phyloP scores from a whole-genome alignment of 2,888 invertebrate genomes.

The Cheilosia soror region DNA sequence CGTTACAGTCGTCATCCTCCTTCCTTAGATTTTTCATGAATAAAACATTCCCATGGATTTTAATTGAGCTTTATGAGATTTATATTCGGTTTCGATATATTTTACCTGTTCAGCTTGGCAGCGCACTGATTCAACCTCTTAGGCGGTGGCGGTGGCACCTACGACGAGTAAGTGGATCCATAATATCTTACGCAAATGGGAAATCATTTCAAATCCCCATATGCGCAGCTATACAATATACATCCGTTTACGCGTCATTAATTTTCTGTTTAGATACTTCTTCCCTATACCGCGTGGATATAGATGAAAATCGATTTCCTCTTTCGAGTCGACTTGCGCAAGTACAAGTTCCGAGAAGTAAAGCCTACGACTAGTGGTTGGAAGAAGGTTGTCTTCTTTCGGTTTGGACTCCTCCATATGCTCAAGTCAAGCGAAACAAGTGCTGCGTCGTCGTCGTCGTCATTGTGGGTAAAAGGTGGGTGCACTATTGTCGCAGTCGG shows the following conservation, averaged over 20 bases:
- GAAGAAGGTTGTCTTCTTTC: conserved; percentile 49
- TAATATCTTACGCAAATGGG: conserved; percentile 62
- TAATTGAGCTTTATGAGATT: conserved; percentile 75
- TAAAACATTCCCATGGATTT: conserved; percentile 75
- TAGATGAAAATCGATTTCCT: conserved; percentile 67
- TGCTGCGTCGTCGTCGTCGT: conserved; percentile 37
- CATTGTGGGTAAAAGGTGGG: conserved; percentile 48
- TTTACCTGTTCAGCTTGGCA: conserved; percentile 74
- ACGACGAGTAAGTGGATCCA: conserved; percentile 21
- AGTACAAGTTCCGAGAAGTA: conserved; percentile 38
- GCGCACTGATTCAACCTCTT: conserved; percentile 59
- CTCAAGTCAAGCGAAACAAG: conserved; percentile 74
- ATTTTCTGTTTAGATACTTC: conserved; percentile 54
- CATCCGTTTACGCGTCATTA: conserved; percentile 72
- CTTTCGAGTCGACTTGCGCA: conserved; percentile 20
- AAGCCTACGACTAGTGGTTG: neutral
- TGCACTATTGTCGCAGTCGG: conserved; percentile 65
- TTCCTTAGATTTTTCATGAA: conserved; percentile 58
- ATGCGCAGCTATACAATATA: conserved; percentile 27
- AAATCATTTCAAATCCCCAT: conserved; percentile 61
- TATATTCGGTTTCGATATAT: conserved; percentile 52
- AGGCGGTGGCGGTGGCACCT: conserved; percentile 64
- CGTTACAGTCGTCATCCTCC: conserved; percentile 72
- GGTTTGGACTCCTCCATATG: conserved; percentile 50
- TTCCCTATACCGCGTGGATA: conserved; percentile 7